Evolutionary conservation across 1,140 invertebrate genomes (phyloP).

Genomic region (Pseudomyrmex pallidus): DNA sequence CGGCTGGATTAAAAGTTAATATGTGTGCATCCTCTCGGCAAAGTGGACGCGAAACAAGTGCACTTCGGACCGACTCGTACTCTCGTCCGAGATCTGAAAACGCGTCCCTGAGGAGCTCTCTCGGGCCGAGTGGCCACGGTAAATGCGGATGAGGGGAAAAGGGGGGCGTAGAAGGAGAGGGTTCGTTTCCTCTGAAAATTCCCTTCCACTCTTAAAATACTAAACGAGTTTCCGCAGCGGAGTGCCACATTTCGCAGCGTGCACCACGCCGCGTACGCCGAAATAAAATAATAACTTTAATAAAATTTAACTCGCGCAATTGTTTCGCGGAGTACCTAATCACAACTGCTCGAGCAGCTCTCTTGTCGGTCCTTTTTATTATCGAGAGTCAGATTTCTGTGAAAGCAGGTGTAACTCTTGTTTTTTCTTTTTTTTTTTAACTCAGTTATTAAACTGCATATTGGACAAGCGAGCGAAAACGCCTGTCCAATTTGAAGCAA

Average conservation of each 20-base stretch:
- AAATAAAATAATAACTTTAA: constrained; percentile 29
- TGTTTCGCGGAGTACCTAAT: constrained; percentile 5
- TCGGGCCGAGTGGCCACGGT: constrained; percentile 20
- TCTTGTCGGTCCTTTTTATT: too few relatives aligned
- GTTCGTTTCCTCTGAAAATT: constrained; percentile 48
- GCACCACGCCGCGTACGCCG: background rate
- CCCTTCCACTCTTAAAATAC: constrained; percentile 14
- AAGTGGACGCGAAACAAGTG: constrained; percentile 49
- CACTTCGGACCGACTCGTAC: constrained; percentile 10
- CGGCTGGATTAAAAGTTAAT: background rate
- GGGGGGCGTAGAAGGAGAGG: background rate
- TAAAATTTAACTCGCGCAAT: background rate
- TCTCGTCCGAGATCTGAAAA: constrained; percentile 36
- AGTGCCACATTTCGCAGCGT: background rate
- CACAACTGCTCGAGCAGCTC: too few relatives aligned
- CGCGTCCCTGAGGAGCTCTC: constrained; percentile 50
- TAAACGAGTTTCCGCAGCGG: background rate
- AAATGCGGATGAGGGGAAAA: background rate
- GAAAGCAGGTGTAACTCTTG: too few relatives aligned
- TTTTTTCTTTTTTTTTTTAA: too few relatives aligned
- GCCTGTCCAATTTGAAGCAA: too few relatives aligned
- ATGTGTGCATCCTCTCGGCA: constrained; percentile 10
- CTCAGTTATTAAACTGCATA: too few relatives aligned
- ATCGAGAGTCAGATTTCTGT: too few relatives aligned
- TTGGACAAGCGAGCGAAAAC: too few relatives aligned